Base-by-base conservation (phyloP, 2,797 vertebrate genomes). In the Sebastes taczanowskii region DNA sequence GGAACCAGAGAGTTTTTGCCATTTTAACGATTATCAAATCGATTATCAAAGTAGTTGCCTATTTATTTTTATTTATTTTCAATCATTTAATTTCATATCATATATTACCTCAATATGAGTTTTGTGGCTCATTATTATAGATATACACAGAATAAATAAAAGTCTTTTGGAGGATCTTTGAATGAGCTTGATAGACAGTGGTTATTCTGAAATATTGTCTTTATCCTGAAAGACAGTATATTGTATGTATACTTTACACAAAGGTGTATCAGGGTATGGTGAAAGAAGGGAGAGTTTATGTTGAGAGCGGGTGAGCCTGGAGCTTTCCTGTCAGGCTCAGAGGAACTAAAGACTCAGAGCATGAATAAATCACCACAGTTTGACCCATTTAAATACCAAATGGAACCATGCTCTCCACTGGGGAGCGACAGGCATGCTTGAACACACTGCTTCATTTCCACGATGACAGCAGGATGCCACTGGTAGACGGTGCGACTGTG, bases 341-440 rank as follows among this genome's bases (percentile, higher is more conserved):
- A 88, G 85, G 82, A 84, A 88, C 86, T 91, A 89, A 92, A 91
- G 86, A 93, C 87, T 80, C 86, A 59, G 86, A 85, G 84, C 93
- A 95, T 94, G 93, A 95, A 94, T 95, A 95, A 94, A 93, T 94
- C 92, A 94, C 85, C 71, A 81, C 90, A 89, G 90, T 94, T 94
- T 94, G 93, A 94, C 91, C 93, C 93, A 95, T 94, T 95, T 94
- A 93, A 95, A 95, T 93, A 92, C 91, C 92, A 93, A 93, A 94
- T 93, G 89, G 87, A 89, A 86, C 67, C 87, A 86, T 71, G 56
- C 52, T 79, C 80, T 87, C 83, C 83, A 80, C 68, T 77, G 83
- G 89, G 90, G 71, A 90, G 82, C 84, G 66, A 72, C 78, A 80
- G 80, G 70, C 85, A 80, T 86, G 87, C 78, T 86, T 83, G 73